A percentile compares a stretch with the other conserved stretches of the same genome.
These are phyloP conservation scores for Heliconius eleuchia DNA, from an alignment of 1,140 invertebrate species.

Conservation along the genomic window DNA sequence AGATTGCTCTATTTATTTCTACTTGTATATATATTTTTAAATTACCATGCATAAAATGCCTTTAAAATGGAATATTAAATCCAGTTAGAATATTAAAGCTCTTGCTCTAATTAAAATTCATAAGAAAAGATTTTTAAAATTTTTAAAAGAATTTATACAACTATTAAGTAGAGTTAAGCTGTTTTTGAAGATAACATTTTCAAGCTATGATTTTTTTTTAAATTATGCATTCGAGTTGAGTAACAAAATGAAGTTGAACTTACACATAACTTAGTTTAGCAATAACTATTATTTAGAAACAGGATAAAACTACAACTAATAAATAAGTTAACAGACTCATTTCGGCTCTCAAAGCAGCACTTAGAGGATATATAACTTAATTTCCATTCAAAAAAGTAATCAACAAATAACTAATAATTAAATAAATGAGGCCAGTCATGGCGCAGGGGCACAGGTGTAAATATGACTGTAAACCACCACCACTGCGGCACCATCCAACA, in stretches of 20 bases:
- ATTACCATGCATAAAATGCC: not conserved
- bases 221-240: too few species aligned
- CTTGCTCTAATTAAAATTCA: constrained; percentile 2
- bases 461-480: too few species aligned
- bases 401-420: not conserved
- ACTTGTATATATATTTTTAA: too few species aligned
- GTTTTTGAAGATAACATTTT: not conserved
- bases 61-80: not conserved
- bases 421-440: too few species aligned
- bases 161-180: not conserved
- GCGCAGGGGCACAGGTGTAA: too few species aligned
- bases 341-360: not conserved
- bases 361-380: not conserved
- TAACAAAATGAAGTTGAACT: constrained; percentile 31
- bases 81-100: not conserved
- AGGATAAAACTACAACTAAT: constrained; percentile 61
- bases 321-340: constrained; percentile 31
- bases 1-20: too few species aligned
- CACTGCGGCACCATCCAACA: too few species aligned
- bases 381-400: not conserved
- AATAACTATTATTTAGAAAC: constrained; percentile 59
- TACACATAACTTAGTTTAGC: constrained; percentile 44
- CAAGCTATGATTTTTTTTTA: too few species aligned
- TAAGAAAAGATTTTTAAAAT: not conserved
- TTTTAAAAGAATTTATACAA: not conserved